phyloP scores from a whole-genome alignment of 2,113 vertebrate species.

The Cynocephalus volans region DNA sequence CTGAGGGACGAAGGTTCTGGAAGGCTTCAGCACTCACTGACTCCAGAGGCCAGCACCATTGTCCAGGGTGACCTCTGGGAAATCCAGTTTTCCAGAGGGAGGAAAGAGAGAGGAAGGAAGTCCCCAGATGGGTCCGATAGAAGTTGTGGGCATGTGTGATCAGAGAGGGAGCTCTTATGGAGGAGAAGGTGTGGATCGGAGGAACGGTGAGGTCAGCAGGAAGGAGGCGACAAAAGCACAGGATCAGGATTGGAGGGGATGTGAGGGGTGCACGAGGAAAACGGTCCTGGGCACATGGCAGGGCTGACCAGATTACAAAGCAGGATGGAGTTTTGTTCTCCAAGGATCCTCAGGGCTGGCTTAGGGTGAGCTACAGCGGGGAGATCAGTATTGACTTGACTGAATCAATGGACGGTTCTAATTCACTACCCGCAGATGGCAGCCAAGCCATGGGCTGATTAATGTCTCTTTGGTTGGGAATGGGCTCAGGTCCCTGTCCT shows the following conservation, averaged over 20 bases:
- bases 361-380: not conserved
- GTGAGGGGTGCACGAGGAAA: not conserved
- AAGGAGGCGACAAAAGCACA: not conserved
- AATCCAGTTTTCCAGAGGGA: not conserved
- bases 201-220: accelerated
- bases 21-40: not conserved
- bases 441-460: not conserved
- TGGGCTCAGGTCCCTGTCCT: not conserved
- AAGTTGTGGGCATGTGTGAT: not conserved
- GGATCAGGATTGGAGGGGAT: not conserved
- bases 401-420: not conserved
- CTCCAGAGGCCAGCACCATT: not conserved
- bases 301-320: not conserved
- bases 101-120: not conserved
- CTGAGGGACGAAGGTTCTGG: not conserved
- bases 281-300: not conserved
- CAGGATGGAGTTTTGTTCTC: not conserved
- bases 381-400: not conserved
- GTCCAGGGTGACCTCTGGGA: not conserved
- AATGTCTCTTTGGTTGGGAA: not conserved
- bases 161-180: not conserved
- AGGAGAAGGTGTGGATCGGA: not conserved
- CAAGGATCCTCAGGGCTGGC: not conserved
- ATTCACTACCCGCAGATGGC: not conserved
- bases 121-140: not conserved